Percentiles rank a stretch among this genome's conserved stretches.
phyloP scores from a whole-genome alignment of 2,888 invertebrate species.

The Neoitamus cyanurus region DNA sequence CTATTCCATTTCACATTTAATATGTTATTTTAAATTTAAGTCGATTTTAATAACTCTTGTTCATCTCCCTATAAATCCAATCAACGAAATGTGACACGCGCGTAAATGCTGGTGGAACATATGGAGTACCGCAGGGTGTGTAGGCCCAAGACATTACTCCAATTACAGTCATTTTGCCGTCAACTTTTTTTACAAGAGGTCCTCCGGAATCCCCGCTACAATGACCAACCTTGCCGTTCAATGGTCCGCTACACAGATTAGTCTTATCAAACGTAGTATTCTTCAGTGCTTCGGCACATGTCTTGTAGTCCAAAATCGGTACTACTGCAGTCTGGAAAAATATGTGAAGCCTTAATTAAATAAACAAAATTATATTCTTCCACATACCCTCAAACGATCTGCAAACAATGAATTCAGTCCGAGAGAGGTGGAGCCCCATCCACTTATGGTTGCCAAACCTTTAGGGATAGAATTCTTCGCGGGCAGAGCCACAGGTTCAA shows the following conservation, averaged over 20 bases:
- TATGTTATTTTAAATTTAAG: no score
- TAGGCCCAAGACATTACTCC: slow-evolving; percentile 18
- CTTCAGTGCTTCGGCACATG: slow-evolving; percentile 1
- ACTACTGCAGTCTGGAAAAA: neutral
- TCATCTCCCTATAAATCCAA: slow-evolving; percentile 18
- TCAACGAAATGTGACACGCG: slow-evolving; percentile 17
- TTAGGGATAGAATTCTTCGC: neutral
- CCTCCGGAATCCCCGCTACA: slow-evolving; percentile 16
- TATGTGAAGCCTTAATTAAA: neutral
- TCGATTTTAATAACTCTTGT: neutral
- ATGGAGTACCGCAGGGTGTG: slow-evolving; percentile 18
- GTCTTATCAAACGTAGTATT: neutral
- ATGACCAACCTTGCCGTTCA: neutral
- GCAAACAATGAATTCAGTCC: slow-evolving; percentile 13
- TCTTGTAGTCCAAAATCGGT: slow-evolving; percentile 25
- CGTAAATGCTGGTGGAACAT: slow-evolving; percentile 26
- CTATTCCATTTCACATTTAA: no score
- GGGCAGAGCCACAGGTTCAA: neutral
- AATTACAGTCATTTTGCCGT: neutral
- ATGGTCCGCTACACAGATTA: slow-evolving; percentile 33
- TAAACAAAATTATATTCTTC: neutral
- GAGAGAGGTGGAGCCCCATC: slow-evolving; percentile 18
- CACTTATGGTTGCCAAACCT: neutral
- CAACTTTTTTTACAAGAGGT: neutral
- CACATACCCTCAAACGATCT: neutral